Conservation (phyloP, 2,113 vertebrate species). For the Alaudala cheleensis region DNA sequence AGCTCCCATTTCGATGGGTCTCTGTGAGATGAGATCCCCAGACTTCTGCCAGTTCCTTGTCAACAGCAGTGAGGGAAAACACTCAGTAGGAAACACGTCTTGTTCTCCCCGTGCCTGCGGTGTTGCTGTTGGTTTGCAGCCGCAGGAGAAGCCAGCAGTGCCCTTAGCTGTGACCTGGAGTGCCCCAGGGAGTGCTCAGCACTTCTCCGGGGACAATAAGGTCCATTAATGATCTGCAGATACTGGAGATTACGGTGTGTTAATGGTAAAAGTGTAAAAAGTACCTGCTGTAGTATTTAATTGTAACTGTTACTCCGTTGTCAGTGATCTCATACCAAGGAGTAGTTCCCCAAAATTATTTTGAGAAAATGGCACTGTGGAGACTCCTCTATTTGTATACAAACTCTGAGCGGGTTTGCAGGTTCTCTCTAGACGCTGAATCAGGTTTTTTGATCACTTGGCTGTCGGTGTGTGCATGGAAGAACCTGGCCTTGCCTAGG, state of each 20-base stretch:
- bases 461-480: not conserved
- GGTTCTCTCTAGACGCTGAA: not conserved
- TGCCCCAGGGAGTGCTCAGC: not conserved
- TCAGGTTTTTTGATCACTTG: not conserved
- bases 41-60: not conserved
- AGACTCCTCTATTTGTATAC: not conserved
- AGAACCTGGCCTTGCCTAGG: not conserved
- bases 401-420: not conserved
- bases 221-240: rapidly evolving
- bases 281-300: not conserved
- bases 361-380: not conserved
- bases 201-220: not conserved
- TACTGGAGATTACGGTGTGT: not conserved
- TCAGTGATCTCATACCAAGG: not conserved
- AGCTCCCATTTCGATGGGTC: not conserved
- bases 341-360: not conserved
- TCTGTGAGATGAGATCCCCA: not conserved
- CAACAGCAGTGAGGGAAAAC: not conserved
- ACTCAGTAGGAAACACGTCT: not conserved
- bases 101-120: not conserved
- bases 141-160: not conserved
- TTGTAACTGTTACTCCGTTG: not conserved
- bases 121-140: not conserved
- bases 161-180: not conserved
- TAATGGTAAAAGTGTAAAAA: not conserved